phyloP scores from a whole-genome alignment of 2,113 vertebrate genomes.

The Phainopepla nitens region DNA sequence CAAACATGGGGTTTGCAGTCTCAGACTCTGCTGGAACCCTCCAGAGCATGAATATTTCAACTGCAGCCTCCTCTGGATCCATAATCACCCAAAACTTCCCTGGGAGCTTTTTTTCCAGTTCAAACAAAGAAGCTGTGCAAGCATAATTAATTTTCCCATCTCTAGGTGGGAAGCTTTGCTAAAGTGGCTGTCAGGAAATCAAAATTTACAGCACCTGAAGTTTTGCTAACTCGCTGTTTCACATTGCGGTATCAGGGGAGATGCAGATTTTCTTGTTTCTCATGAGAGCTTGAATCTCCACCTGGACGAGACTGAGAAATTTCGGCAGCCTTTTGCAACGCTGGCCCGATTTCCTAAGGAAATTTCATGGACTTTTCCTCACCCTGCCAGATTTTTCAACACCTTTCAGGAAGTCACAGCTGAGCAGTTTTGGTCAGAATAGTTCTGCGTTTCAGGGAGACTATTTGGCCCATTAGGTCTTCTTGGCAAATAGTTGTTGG shows the following conservation, averaged over 20 bases:
- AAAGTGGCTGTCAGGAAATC: constrained; percentile 1
- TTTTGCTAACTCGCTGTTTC: not conserved
- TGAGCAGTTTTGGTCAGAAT: not conserved
- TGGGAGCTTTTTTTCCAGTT: not conserved
- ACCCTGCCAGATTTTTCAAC: constrained; percentile 36
- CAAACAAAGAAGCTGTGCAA: not conserved
- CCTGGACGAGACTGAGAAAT: not conserved
- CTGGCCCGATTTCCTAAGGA: not conserved
- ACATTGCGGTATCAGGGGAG: rapidly evolving
- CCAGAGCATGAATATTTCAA: not conserved
- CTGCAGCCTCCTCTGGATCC: not conserved
- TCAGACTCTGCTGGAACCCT: not conserved
- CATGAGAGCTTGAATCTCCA: not conserved
- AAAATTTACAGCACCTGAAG: constrained; percentile 24
- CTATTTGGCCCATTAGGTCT: not conserved
- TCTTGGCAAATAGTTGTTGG: not conserved
- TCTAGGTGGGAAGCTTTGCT: not conserved
- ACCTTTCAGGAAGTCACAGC: constrained; percentile 33
- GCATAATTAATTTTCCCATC: not conserved
- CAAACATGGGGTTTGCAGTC: not conserved
- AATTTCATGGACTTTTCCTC: constrained; percentile 22
- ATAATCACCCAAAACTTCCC: not conserved
- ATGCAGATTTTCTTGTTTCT: not conserved
- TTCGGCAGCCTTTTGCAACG: not conserved
- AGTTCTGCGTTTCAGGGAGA: not conserved